Percentiles rank a stretch among this genome's conserved stretches.
Evolutionary conservation across 2,888 invertebrate species (phyloP).

Genomic region (Gnatocerus cornutus): DNA sequence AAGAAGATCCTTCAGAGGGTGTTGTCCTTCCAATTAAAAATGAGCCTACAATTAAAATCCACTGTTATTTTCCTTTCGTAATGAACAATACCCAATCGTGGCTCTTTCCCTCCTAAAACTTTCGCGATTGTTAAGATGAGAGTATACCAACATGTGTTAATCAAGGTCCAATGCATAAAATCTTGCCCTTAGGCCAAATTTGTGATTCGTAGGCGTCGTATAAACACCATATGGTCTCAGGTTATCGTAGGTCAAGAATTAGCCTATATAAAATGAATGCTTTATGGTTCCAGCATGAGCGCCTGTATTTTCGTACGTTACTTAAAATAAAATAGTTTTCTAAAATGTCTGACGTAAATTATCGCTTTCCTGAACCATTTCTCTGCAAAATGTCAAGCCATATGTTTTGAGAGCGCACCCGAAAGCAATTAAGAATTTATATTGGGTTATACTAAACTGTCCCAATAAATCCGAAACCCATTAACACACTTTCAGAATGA

Average conservation of each 20-base stretch:
- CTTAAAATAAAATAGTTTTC: conserved; percentile 22
- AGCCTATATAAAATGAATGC: conserved; percentile 44
- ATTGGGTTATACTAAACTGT: conserved; percentile 29
- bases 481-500: conserved; percentile 31
- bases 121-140: conserved; percentile 32
- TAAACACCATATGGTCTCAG: conserved; percentile 51
- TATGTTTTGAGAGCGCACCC: conserved; percentile 13
- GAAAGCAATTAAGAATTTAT: conserved; percentile 27
- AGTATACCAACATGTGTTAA: conserved; percentile 44
- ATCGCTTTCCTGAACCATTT: conserved; percentile 4
- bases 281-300: conserved; percentile 19
- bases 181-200: conserved; percentile 36
- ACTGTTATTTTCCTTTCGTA: too few relatives aligned
- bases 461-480: conserved; percentile 34
- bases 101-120: too few relatives aligned
- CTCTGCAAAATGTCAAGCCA: conserved; percentile 15
- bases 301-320: conserved; percentile 17
- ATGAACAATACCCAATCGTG: too few relatives aligned
- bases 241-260: conserved; percentile 49
- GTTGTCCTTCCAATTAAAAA: background rate
- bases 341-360: conserved; percentile 10
- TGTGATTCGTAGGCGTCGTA: conserved; percentile 41
- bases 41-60: too few relatives aligned
- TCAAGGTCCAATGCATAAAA: conserved; percentile 46
- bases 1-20: background rate